Conservation (phyloP, 2,797 vertebrate species). For the Oryzias dopingdopingensis region DNA sequence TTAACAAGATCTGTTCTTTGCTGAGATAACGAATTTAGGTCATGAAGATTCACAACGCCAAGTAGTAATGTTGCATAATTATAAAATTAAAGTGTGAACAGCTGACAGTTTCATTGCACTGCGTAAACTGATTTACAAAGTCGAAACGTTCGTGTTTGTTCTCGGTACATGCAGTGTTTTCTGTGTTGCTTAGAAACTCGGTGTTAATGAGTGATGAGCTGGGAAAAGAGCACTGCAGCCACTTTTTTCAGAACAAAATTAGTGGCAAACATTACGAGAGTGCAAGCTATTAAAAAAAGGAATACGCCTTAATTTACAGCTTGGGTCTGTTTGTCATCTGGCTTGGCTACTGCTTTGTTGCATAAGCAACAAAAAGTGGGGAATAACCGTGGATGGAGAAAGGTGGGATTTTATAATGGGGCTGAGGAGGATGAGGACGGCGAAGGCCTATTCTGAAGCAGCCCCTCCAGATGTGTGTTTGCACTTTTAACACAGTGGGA, state of each 20-base stretch:
- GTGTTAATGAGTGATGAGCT: conserved; percentile 58
- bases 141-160: conserved; percentile 38
- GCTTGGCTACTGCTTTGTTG: conserved; percentile 79
- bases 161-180: conserved; percentile 63
- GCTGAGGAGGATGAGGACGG: conserved; percentile 51
- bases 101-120: conserved; percentile 55
- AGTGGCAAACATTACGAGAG: conserved; percentile 79
- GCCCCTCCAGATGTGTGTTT: conserved; percentile 68
- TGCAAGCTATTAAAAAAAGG: conserved; percentile 73
- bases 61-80: conserved; percentile 38
- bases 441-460: conserved; percentile 35
- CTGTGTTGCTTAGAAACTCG: conserved; percentile 71
- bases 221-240: conserved; percentile 62
- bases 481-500: conserved; percentile 69
- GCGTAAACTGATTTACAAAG: conserved; percentile 56
- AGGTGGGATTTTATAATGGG: conserved; percentile 68
- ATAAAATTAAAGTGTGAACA: conserved; percentile 50
- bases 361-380: conserved; percentile 60
- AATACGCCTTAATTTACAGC: conserved; percentile 78
- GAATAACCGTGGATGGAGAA: conserved; percentile 73
- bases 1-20: conserved; percentile 29
- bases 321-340: conserved; percentile 81
- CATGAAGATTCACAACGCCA: conserved; percentile 38
- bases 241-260: conserved; percentile 62
- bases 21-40: conserved; percentile 38